Evolutionary conservation across 1,140 invertebrate species (phyloP), one percentile per base, ranked within the genome.

Genomic region (Meloidogyne chitwoodi): DNA sequence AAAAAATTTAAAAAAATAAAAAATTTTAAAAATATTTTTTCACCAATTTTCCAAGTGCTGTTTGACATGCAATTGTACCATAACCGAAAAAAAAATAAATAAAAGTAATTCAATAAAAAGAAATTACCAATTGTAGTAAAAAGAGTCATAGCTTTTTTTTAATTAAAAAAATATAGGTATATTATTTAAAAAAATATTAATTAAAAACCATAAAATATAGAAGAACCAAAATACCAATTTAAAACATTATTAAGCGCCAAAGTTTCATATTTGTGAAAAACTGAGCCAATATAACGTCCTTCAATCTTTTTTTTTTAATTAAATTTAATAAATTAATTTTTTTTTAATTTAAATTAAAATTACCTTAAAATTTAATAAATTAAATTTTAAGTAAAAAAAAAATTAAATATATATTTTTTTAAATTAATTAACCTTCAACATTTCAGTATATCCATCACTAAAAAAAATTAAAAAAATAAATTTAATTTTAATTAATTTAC

Each of bases 251-350:
- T 2, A 81, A 48, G 29, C 62, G 71, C 48, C 14, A 67, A 67
- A 19, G 38, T 76, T n/a, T 81, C 80, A 38, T 81, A 81, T 48
- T 80, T 80, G 48, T 81, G 80, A 29, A 81, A 78, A 14, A 75
- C 80, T 11, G 69, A 74, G 29, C 80, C 80, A 19, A 78, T 67
- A 65, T 78, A 81, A 10, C 66, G 63, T 5, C 68, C 68, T 70
- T 81, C 80, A 31, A 73, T 73, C 71, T 73, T n/a, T n/a, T n/a
- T n/a, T n/a, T n/a, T n/a, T n/a, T n/a, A n/a, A n/a, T n/a, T n/a
- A n/a, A n/a, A n/a, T n/a, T n/a, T n/a, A n/a, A n/a, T n/a, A n/a
- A n/a, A n/a, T n/a, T n/a, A n/a, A n/a, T n/a, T n/a, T n/a, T n/a
- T n/a, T n/a, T n/a, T n/a, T n/a, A n/a, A n/a, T n/a, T n/a, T n/a